phyloP scores from a whole-genome alignment of 1,140 invertebrate species.

The Pseudomyrmex concolor region DNA sequence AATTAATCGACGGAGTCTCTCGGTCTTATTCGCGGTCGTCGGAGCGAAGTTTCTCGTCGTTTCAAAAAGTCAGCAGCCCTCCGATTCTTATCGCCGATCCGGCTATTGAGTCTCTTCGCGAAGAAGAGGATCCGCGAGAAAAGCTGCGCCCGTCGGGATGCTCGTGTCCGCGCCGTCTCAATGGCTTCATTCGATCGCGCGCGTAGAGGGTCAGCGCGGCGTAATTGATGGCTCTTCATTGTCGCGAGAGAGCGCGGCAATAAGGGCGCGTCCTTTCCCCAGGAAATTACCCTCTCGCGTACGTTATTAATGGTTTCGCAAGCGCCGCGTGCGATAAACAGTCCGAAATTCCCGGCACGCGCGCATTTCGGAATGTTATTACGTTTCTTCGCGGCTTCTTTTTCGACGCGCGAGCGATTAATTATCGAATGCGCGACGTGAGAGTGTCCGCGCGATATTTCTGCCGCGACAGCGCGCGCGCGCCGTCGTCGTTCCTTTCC shows the following conservation, averaged over 20 bases:
- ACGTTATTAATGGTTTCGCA: conserved; percentile 54
- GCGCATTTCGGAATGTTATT: conserved; percentile 2
- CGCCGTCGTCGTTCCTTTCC: too few relatives aligned
- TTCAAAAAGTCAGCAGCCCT: background rate
- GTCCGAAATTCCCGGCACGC: conserved; percentile 46
- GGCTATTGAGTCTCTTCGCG: conserved; percentile 42
- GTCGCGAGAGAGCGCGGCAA: background rate
- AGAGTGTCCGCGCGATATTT: too few relatives aligned
- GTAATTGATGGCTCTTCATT: conserved; percentile 62
- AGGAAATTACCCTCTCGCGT: conserved; percentile 52
- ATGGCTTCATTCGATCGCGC: conserved; percentile 60
- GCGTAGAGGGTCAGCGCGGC: conserved; percentile 4
- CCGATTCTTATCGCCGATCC: background rate
- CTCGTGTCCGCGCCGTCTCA: conserved; percentile 24
- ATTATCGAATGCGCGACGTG: conserved; percentile 26
- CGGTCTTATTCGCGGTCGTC: background rate
- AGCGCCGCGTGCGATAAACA: conserved; percentile 44
- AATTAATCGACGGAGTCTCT: conserved; percentile 18
- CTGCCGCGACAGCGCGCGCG: too few relatives aligned
- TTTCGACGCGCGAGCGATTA: background rate
- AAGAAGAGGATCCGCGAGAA: conserved; percentile 28
- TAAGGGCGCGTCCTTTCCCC: background rate
- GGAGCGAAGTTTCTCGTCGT: conserved; percentile 32
- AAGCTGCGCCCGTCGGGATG: conserved; percentile 36
- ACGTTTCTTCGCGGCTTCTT: conserved; percentile 25